These are phyloP conservation scores for Melinaea menophilus DNA, from an alignment of 2,888 invertebrate species.

Conservation along the genomic window DNA sequence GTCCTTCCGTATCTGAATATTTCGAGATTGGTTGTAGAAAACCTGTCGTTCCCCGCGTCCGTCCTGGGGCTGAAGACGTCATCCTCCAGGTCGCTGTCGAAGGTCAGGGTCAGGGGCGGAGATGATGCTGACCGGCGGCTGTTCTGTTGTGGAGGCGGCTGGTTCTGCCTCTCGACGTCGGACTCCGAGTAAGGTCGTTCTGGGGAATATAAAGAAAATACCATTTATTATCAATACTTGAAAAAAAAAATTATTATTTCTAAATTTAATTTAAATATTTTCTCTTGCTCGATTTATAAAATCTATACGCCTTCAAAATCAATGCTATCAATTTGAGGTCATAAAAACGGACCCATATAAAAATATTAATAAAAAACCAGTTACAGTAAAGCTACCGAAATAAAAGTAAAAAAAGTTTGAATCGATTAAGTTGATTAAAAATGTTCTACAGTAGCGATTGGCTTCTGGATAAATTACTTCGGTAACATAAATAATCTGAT, in stretches of 20 bases:
- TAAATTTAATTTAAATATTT: neutral
- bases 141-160: conserved; percentile 44
- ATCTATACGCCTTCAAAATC: neutral
- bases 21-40: conserved; percentile 61
- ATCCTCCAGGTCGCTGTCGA: conserved; percentile 68
- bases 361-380: conserved; percentile 8
- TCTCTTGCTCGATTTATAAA: too few species aligned
- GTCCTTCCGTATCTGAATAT: conserved; percentile 68
- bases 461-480: conserved; percentile 20
- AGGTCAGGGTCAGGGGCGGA: conserved; percentile 57
- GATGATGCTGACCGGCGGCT: conserved; percentile 64
- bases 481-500: conserved; percentile 9
- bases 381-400: conserved; percentile 25
- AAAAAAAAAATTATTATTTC: too few species aligned
- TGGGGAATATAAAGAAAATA: conserved; percentile 41
- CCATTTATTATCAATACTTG: neutral
- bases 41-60: conserved; percentile 62
- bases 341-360: neutral
- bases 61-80: conserved; percentile 68
- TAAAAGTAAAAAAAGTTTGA: conserved; percentile 27
- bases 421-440: conserved; percentile 37
- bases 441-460: conserved; percentile 25
- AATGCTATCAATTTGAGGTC: neutral
- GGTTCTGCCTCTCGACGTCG: conserved; percentile 49
- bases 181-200: conserved; percentile 72